These are phyloP conservation scores for Marmota flaviventris DNA, from an alignment of 2,113 vertebrate genomes.

Conservation along the genomic window DNA sequence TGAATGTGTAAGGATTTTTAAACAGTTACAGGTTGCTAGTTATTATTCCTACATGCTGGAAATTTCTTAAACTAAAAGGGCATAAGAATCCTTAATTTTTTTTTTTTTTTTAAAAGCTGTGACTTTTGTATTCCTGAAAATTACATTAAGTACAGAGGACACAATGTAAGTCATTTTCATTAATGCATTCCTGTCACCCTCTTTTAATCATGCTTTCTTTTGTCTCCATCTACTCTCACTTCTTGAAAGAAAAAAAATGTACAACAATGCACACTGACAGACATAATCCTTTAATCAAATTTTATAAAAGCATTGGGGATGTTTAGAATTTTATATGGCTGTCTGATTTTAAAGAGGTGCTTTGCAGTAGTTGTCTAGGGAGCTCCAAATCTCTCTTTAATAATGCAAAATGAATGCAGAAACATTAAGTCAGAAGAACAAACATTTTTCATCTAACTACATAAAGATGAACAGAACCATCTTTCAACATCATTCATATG, in stretches of 20 bases:
- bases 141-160: not conserved
- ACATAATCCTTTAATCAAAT: conserved; percentile 59
- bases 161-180: not conserved
- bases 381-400: conserved; percentile 39
- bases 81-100: not conserved
- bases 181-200: not conserved
- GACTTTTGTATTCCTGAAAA: not conserved
- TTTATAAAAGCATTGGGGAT: conserved; percentile 41
- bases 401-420: conserved; percentile 64
- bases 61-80: not conserved
- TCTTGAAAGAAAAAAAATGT: conserved; percentile 45
- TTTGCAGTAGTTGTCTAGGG: not conserved
- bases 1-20: not conserved
- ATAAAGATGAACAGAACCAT: conserved; percentile 35
- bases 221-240: conserved; percentile 1
- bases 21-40: not conserved
- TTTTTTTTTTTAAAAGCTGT: not conserved
- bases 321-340: conserved; percentile 55
- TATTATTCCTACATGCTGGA: not conserved
- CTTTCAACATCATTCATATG: conserved; percentile 34
- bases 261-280: not conserved
- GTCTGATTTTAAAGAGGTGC: not conserved
- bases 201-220: conserved; percentile 13
- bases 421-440: conserved; percentile 45
- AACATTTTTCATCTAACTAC: conserved; percentile 38